Conservation (phyloP, 2,797 vertebrate species). For the Darevskia mixta region DNA sequence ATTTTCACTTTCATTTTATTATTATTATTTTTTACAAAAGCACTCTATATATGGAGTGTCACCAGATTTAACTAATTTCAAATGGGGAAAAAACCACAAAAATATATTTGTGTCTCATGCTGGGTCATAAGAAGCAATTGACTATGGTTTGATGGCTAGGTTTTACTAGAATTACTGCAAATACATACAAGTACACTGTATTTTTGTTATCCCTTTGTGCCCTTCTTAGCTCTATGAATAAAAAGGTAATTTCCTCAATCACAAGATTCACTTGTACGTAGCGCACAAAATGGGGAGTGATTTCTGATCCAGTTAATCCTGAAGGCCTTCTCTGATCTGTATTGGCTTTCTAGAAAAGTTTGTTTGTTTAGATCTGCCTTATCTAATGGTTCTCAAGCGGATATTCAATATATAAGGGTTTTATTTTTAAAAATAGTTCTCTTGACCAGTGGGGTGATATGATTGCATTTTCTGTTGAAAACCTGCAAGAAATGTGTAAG, state of each 20-base stretch:
- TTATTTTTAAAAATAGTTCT: constrained; percentile 67
- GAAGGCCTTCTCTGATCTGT: constrained; percentile 71
- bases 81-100: constrained; percentile 83
- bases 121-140: constrained; percentile 82
- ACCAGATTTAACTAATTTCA: constrained; percentile 87
- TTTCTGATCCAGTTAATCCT: constrained; percentile 72
- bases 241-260: constrained; percentile 75
- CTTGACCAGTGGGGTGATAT: constrained; percentile 79
- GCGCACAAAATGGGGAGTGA: constrained; percentile 73
- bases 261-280: constrained; percentile 66
- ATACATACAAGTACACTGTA: constrained; percentile 80
- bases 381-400: constrained; percentile 85
- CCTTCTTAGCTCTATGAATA: constrained; percentile 79
- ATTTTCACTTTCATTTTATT: constrained; percentile 77
- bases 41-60: constrained; percentile 96
- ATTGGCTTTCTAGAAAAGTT: constrained; percentile 74
- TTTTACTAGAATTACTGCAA: constrained; percentile 81
- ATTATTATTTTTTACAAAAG: constrained; percentile 86
- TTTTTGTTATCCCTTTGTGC: constrained; percentile 72
- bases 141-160: constrained; percentile 81
- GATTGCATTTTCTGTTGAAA: constrained; percentile 91
- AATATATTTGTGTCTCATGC: constrained; percentile 84
- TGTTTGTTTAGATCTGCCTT: constrained; percentile 55
- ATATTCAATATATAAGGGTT: constrained; percentile 82
- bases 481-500: constrained; percentile 98